Evolutionary conservation across 2,113 vertebrate species (phyloP), one percentile per base, ranked within the genome.

Genomic region (Pseudorhombus dupliciocellatus): DNA sequence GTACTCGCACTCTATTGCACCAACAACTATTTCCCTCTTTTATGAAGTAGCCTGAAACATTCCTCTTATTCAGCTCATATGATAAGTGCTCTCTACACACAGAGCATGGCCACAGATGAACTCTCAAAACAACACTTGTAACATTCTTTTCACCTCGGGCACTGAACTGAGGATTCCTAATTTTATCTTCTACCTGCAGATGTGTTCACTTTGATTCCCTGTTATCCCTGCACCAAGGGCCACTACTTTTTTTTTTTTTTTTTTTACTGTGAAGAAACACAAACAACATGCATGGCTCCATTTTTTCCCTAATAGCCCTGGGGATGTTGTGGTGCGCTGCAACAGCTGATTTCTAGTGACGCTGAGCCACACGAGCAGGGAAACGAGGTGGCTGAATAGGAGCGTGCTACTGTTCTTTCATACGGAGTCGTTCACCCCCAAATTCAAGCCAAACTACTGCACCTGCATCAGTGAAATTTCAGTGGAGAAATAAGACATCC

Each of bases 291-390:
- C 31, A 10, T 34, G 31, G 31, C 61, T 76, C 7, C 16, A 53
- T 46, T 48, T 56, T 64, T 34, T 15, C n/a, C n/a, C 14, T 26
- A 5, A 61, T 15, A 28, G 81, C 73, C 64, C 81, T 21, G 34
- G 70, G 79, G 73, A 87, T 44, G 42, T 18, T 44, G 42, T 57
- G 30, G 57, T 34, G 22, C 22, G 22, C 40, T 58, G 68, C 73
- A 76, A 51, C 30, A 58, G 52, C 28, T 80, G 75, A 90, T 88
- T 83, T 56, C 64, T 62, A 69, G 56, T 79, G 84, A 89, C 89
- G 79, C 40, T 1, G 11, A 79, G 51, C 61, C 51, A 80, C 63
- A 64, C 40, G 63, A 83, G 78, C 1, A 53, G 64, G 67, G 16
- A 66, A 63, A 21, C 20, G 18, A 34, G 48, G 52, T 48, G 8